Percentiles rank a stretch among this genome's conserved stretches.
phyloP scores from a whole-genome alignment of 2,797 vertebrate species.

The Lepus townsendii region DNA sequence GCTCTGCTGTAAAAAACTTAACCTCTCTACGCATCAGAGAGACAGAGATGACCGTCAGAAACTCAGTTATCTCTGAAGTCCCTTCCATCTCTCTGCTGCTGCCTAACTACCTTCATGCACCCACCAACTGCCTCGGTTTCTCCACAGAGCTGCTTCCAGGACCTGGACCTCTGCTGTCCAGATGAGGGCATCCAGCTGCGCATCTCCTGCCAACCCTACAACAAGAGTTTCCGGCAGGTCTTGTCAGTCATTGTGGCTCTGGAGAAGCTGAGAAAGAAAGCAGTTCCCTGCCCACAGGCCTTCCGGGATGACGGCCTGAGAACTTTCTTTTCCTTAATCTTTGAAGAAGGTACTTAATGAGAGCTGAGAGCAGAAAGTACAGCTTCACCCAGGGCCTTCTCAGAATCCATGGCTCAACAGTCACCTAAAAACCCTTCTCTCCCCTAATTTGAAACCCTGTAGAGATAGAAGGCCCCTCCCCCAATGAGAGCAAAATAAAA shows the following conservation, averaged over 20 bases:
- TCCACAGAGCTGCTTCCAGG: slow-evolving; percentile 62
- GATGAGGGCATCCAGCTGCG: slow-evolving; percentile 67
- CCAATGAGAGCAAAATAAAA: background rate
- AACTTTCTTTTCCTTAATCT: slow-evolving; percentile 76
- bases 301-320: slow-evolving; percentile 63
- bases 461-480: background rate
- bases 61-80: background rate
- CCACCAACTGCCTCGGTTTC: background rate
- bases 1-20: background rate
- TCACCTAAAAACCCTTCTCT: background rate
- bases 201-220: slow-evolving; percentile 45
- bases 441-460: background rate
- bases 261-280: slow-evolving; percentile 70
- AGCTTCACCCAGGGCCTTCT: background rate
- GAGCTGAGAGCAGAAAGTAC: background rate
- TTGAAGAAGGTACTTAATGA: slow-evolving; percentile 81
- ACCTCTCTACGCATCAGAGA: background rate
- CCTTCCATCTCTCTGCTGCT: background rate
- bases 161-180: background rate
- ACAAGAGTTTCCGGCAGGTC: slow-evolving; percentile 25
- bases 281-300: background rate
- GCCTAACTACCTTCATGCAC: fast-evolving
- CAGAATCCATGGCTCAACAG: background rate
- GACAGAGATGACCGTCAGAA: background rate
- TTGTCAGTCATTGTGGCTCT: slow-evolving; percentile 73